A percentile compares a stretch with the other conserved stretches of the same genome.
Conservation (phyloP, 2,113 vertebrate genomes). For the Eptesicus fuscus region DNA sequence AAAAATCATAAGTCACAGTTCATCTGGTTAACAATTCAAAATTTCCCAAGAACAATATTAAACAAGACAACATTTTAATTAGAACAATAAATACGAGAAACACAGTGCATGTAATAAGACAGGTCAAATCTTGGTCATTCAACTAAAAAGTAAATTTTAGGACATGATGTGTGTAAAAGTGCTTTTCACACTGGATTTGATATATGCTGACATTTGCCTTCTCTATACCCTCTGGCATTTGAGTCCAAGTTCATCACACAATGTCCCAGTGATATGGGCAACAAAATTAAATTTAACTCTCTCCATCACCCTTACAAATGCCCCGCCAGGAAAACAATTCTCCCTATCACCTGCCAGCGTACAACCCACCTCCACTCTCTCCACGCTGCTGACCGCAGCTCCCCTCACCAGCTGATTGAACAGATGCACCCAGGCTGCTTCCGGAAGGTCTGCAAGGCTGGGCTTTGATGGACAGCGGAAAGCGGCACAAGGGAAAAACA, state of each 20-base stretch:
- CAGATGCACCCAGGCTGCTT: slow-evolving; percentile 34
- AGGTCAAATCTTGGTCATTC: neutral
- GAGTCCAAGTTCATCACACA: slow-evolving; percentile 4
- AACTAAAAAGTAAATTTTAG: neutral
- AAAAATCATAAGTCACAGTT: neutral
- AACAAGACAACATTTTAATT: neutral
- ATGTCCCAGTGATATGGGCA: neutral
- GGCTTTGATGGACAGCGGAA: slow-evolving; percentile 52
- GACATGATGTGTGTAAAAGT: neutral
- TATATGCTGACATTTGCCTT: neutral
- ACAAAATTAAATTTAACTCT: slow-evolving; percentile 33
- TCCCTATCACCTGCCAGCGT: neutral
- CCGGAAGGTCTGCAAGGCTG: slow-evolving; percentile 10
- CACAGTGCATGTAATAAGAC: neutral
- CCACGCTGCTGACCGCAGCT: slow-evolving; percentile 39
- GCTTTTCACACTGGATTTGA: neutral
- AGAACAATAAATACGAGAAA: neutral
- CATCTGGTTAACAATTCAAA: neutral
- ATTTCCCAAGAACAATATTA: neutral
- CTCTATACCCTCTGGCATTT: neutral
- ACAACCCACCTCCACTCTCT: slow-evolving; percentile 10
- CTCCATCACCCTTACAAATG: slow-evolving; percentile 26
- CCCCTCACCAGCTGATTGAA: slow-evolving; percentile 54
- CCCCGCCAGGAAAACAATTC: neutral
- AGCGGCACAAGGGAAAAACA: slow-evolving; percentile 28